Evolutionary conservation across 2,797 vertebrate species (phyloP), one percentile per base, ranked within the genome.

Genomic region (Gila robusta): DNA sequence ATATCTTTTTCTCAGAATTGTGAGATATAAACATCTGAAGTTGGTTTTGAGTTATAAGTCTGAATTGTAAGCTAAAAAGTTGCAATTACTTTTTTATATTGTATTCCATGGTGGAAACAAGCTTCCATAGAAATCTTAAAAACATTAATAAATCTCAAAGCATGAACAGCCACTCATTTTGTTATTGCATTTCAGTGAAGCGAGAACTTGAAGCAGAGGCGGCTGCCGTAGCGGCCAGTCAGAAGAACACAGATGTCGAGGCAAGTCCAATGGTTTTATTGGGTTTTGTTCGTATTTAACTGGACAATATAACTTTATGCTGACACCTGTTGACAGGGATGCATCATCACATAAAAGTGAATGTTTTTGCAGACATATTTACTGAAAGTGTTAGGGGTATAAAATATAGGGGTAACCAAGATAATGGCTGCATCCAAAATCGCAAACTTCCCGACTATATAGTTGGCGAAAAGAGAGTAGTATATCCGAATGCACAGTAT

Each of bases 141-240:
- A 66, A 66, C 28, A 66, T 66, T 0, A 3, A 28, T 17, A 7
- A 32, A 32, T 66, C 14, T 32, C 1, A 17, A 66, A 66, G 28
- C 28, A 32, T 32, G 28, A 66, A 32, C 64, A 66, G 26, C 14
- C 26, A 66, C 28, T 64, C n/a, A 9, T 66, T 21, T 28, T 77
- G 4, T 35, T 0, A 1, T 62, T 85, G 11, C 67, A 1, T 90
- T 62, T n/a, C 89, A 99, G 98, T 98, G 89, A 98, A 94, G 66
- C 96, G 94, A 89, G 98, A 98, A 84, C 94, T 98, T 19, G 94
- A 94, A 90, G 96, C 96, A 0, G 97, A 98, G 91, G 96, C 96
- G 0, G 95, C 95, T 1, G 92, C 94, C 2, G 87, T 94, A 0
- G 91, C 91, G 74, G 92, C 88, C 1, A 93, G 87, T 49, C 88